Evolutionary conservation across 2,113 vertebrate genomes (phyloP), one percentile per base, ranked within the genome.

Genomic region (Apeltes quadracus): DNA sequence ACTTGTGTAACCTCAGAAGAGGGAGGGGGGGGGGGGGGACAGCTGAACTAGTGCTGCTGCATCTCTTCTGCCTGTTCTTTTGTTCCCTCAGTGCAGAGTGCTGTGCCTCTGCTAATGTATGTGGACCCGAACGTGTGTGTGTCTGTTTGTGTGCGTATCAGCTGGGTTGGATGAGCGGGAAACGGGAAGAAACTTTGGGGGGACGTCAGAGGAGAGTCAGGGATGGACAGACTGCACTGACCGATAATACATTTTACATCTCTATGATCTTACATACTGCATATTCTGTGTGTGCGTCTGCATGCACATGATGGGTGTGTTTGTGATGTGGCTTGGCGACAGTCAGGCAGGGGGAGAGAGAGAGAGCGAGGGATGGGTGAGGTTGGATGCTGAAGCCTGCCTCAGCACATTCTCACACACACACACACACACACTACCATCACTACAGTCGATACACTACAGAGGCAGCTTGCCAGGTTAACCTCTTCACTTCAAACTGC

Each of bases 401-500:
- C 89, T 93, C 92, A 93, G 91, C 93, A 90, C 71, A 89, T 92
- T 87, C 64, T 53, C 76, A 7, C 29, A 12, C 55, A 55, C 56
- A 38, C 18, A 58, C 56, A 58, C 55, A 57, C 56, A 34, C n/a
- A 32, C 65, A 64, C 66, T 32, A 32, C 73, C n/a, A 70, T 58
- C 55, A 71, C 61, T 84, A 67, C 65, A 83, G 87, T 88, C 88
- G 83, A 90, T 90, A 87, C 57, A 83, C 69, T 69, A 83, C 86
- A 76, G 74, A 83, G 75, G 63, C 61, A 62, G 57, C 84, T 63
- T 66, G 82, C 83, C 76, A 79, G 22, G 36, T 88, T 85, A 89
- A 89, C 88, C 74, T 75, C 50, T 68, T 67, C 32, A 63, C 72
- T 84, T 72, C n/a, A 16, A 9, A 51, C 23, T 44, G 16, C 23